A percentile compares a stretch with the other conserved stretches of the same genome.
Evolutionary conservation across 2,888 invertebrate species (phyloP).

Genomic region (Microctonus hyperodae): DNA sequence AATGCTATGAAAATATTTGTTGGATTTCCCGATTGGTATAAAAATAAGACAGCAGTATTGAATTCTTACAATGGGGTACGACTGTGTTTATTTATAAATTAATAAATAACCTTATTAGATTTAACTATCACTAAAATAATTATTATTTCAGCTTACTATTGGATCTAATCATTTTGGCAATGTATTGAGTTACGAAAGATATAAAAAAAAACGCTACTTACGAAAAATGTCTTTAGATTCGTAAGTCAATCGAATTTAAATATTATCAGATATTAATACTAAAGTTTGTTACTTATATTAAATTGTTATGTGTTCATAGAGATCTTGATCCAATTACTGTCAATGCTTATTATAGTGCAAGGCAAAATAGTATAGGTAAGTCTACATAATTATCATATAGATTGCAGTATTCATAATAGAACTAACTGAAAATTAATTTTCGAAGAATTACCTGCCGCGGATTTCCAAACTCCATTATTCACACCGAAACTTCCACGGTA

Average conservation of each 20-base stretch:
- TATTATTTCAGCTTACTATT: slow-evolving; percentile 30
- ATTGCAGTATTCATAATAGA: not conserved
- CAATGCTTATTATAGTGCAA: slow-evolving; percentile 43
- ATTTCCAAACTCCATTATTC: slow-evolving; percentile 41
- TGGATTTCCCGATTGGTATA: slow-evolving; percentile 69
- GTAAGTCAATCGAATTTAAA: not conserved
- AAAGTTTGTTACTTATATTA: not conserved
- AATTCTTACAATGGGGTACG: slow-evolving; percentile 65
- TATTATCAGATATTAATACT: not conserved
- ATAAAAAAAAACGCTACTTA: slow-evolving; percentile 18
- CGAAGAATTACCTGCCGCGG: slow-evolving; percentile 39
- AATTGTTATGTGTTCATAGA: slow-evolving; percentile 8
- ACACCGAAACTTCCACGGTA: slow-evolving; percentile 48
- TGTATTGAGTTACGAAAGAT: slow-evolving; percentile 32
- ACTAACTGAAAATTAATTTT: not conserved
- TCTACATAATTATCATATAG: not conserved
- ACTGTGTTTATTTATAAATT: slow-evolving; percentile 24
- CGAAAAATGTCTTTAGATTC: not conserved
- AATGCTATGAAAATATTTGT: slow-evolving; percentile 65
- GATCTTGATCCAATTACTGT: slow-evolving; percentile 33
- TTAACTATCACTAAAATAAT: not conserved
- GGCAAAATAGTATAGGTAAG: slow-evolving; percentile 54
- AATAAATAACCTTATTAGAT: too few relatives aligned
- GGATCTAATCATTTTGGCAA: slow-evolving; percentile 37
- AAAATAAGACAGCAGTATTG: slow-evolving; percentile 64